A percentile compares a stretch with the other conserved stretches of the same genome.
phyloP scores from a whole-genome alignment of 2,113 vertebrate genomes.

The Zapornia atra region DNA sequence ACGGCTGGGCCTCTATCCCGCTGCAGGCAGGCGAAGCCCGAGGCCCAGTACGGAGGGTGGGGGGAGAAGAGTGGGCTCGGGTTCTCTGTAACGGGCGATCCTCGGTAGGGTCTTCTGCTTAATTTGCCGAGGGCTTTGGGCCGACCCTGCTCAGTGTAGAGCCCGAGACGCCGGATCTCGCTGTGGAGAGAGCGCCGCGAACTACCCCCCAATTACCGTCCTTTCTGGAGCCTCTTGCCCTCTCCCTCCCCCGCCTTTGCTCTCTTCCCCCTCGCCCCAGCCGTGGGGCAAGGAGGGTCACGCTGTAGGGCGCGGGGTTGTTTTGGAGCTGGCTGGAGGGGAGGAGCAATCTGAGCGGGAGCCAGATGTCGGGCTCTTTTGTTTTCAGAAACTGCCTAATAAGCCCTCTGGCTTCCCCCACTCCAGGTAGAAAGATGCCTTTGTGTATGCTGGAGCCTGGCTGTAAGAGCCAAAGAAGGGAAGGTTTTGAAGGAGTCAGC shows the following conservation, averaged over 20 bases:
- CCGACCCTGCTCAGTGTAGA: background rate
- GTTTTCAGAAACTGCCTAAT: constrained; percentile 43
- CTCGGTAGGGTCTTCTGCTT: background rate
- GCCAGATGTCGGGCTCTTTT: constrained; percentile 62
- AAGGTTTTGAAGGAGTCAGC: constrained; percentile 9
- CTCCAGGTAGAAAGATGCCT: constrained; percentile 36
- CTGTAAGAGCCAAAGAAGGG: constrained; percentile 8
- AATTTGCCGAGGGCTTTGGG: background rate
- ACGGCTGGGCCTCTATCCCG: background rate
- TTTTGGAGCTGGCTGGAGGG: constrained; percentile 19
- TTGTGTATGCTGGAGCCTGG: background rate
- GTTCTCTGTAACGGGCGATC: background rate
- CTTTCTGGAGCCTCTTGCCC: no score
- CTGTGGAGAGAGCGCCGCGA: background rate
- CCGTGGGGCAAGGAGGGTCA: background rate
- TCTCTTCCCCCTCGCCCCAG: background rate
- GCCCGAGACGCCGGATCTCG: background rate
- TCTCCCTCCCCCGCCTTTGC: background rate
- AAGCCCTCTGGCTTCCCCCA: background rate
- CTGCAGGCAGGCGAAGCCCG: background rate
- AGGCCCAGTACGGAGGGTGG: background rate
- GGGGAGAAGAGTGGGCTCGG: background rate
- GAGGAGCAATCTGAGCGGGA: constrained; percentile 3
- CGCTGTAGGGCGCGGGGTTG: background rate
- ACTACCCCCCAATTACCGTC: rapidly evolving